These are phyloP conservation scores for Pristionchus fissidentatus DNA, from an alignment of 2,888 invertebrate species.

Conservation along the genomic window DNA sequence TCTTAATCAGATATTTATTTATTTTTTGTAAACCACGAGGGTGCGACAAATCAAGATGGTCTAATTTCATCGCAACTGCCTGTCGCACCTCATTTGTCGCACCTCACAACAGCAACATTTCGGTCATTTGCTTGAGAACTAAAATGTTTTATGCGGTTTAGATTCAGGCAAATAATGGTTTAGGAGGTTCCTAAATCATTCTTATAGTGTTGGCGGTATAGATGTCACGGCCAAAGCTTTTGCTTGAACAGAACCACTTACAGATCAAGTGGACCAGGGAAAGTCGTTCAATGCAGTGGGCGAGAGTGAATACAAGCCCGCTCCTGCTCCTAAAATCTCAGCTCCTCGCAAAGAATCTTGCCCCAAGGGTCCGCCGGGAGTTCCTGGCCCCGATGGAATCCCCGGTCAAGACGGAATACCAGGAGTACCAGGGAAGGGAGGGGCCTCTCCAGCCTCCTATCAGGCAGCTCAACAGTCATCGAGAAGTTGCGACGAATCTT, in stretches of 20 bases:
- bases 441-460: conserved; percentile 49
- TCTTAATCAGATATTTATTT: neutral
- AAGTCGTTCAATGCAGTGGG: conserved; percentile 44
- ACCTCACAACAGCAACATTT: too few relatives aligned
- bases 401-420: conserved; percentile 54
- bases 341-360: conserved; percentile 27
- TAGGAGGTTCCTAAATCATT: too few relatives aligned
- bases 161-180: too few relatives aligned
- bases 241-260: neutral
- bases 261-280: conserved; percentile 11
- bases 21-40: too few relatives aligned
- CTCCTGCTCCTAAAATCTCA: neutral
- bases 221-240: too few relatives aligned
- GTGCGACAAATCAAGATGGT: too few relatives aligned
- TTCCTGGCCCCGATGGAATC: conserved; percentile 18
- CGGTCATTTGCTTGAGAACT: too few relatives aligned
- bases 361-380: conserved; percentile 11
- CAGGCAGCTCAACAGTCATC: conserved; percentile 9
- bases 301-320: neutral
- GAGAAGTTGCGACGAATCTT: conserved; percentile 54
- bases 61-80: too few relatives aligned
- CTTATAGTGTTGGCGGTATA: too few relatives aligned
- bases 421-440: conserved; percentile 59
- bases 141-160: too few relatives aligned
- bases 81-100: too few relatives aligned